Base-by-base conservation (phyloP, 2,113 vertebrate species). In the Labrus mixtus region DNA sequence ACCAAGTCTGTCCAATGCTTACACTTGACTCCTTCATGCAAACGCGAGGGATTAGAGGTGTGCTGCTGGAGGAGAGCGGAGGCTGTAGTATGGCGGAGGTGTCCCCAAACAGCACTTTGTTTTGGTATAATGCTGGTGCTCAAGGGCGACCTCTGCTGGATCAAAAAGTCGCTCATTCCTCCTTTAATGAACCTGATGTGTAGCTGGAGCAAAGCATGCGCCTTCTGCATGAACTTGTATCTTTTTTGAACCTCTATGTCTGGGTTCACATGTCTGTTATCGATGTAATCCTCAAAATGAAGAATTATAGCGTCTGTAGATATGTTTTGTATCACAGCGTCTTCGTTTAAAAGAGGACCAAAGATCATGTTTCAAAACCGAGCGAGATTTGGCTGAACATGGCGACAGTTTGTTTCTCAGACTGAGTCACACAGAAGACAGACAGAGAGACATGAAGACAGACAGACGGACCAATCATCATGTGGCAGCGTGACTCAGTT, bases 401-500 rank as follows among this genome's bases (percentile, higher is more conserved):
- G 36, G 55, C 22, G 71, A 12, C 73, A 76, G 79, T 76, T 69
- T 73, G 66, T 61, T 25, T 73, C 60, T 62, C 68, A 46, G 65
- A 60, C 77, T 86, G 83, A 86, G 65, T 88, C 78, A 90, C 72
- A 69, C 67, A 71, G 68, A 54, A 54, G 51, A 59, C 70, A 76
- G 72, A 73, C 59, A 80, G 58, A 64, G 29, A 68, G 79, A 63
- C 61, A 77, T 72, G 66, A 72, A 77, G 50, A 73, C 33, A 64
- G 70, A 77, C 75, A 63, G 63, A 80, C 20, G 71, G 65, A 79
- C 39, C 36, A 54, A 82, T 73, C 75, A 6, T 50, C 12, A 4
- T 87, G 80, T 90, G 78, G 81, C 88, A 89, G 76, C 0, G 68
- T 90, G 88, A 91, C 83, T 91, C 88, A 87, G 77, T 20, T 48